Percentiles rank a stretch among this genome's conserved stretches.
These are phyloP conservation scores for Protophormia terraenovae DNA, from an alignment of 2,888 invertebrate species.

Conservation along the genomic window DNA sequence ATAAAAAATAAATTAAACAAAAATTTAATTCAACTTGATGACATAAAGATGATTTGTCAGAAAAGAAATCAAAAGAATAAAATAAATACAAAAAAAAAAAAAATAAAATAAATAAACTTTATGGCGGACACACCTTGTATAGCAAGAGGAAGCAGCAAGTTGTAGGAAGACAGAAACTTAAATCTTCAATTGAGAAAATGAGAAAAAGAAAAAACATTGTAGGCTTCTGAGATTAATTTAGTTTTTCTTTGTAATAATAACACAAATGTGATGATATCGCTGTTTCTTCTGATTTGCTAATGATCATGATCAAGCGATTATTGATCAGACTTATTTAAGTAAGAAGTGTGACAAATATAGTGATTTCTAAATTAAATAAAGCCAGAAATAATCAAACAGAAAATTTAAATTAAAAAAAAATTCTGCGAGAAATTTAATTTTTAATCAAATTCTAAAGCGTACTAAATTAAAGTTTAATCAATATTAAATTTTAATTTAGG, in stretches of 20 bases:
- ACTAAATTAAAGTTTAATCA: too few species aligned
- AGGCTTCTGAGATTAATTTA: conserved; percentile 33
- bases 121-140: conserved; percentile 18
- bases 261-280: conserved; percentile 46
- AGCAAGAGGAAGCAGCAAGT: too few species aligned
- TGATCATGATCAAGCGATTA: conserved; percentile 76
- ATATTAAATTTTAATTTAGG: neutral
- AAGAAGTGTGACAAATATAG: neutral
- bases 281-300: conserved; percentile 70
- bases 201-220: neutral
- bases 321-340: conserved; percentile 70
- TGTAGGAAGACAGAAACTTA: neutral
- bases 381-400: too few species aligned
- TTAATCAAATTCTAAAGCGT: too few species aligned
- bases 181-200: neutral
- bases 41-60: conserved; percentile 61
- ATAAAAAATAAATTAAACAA: conserved; percentile 46
- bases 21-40: conserved; percentile 48
- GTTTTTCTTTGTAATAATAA: neutral
- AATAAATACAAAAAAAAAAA: too few species aligned
- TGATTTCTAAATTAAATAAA: conserved; percentile 1
- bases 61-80: conserved; percentile 26
- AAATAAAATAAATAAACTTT: neutral
- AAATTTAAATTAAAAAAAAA: too few species aligned
- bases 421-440: too few species aligned